phyloP scores from a whole-genome alignment of 2,113 vertebrate genomes.

The Rhinopomastus cyanomelas region DNA sequence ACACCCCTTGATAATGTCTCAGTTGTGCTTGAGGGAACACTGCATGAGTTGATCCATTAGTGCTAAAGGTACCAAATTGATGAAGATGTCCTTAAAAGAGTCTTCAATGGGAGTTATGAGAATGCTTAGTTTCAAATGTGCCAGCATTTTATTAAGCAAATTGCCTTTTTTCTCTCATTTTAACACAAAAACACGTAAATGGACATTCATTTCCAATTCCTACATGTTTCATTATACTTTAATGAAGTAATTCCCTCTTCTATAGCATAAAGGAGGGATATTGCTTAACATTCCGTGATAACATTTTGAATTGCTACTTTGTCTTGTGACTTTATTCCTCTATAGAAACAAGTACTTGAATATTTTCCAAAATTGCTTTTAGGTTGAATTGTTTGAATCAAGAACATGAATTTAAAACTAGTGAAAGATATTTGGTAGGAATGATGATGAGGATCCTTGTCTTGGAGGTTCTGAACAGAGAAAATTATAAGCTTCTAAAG shows the following conservation, averaged over 20 bases:
- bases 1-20: not conserved
- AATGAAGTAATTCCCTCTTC: not conserved
- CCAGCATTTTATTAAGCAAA: not conserved
- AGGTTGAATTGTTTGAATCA: not conserved
- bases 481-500: not conserved
- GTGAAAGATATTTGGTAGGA: not conserved
- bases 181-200: not conserved
- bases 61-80: not conserved
- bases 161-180: not conserved
- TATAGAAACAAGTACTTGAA: not conserved
- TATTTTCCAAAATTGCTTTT: not conserved
- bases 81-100: not conserved
- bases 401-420: not conserved
- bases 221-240: not conserved
- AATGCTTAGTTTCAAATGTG: not conserved
- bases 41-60: not conserved
- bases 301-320: not conserved
- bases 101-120: not conserved
- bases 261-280: not conserved
- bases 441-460: not conserved
- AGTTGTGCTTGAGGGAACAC: not conserved
- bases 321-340: not conserved
- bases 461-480: not conserved
- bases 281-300: rapidly evolving
- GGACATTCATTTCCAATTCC: not conserved